These are phyloP conservation scores for Trachops cirrhosus DNA, from an alignment of 2,797 vertebrate genomes.

Conservation along the genomic window DNA sequence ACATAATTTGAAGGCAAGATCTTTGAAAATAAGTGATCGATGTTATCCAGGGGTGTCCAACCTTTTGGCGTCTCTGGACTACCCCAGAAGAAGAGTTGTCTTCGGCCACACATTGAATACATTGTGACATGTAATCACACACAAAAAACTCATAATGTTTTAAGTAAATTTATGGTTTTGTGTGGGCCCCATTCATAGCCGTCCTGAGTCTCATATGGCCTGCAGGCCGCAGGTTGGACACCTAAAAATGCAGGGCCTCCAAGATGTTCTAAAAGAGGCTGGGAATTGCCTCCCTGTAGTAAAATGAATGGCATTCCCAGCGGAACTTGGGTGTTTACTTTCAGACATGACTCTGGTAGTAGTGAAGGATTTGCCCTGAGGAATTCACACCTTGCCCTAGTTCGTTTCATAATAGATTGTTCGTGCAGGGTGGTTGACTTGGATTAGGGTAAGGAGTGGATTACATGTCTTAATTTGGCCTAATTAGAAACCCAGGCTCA, in stretches of 20 bases:
- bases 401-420: background rate
- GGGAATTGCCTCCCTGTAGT: background rate
- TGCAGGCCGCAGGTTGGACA: too few species aligned
- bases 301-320: background rate
- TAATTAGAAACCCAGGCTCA: background rate
- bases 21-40: conserved; percentile 10
- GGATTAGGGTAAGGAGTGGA: background rate
- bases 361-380: background rate
- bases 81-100: too few species aligned
- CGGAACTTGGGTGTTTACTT: background rate
- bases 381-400: background rate
- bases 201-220: too few species aligned
- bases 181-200: too few species aligned
- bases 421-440: background rate
- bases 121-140: too few species aligned
- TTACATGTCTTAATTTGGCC: background rate
- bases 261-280: background rate
- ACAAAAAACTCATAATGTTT: too few species aligned
- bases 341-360: background rate
- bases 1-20: conserved; percentile 1
- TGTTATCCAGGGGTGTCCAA: background rate
- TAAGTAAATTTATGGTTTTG: too few species aligned
- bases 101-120: too few species aligned
- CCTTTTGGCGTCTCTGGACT: too few species aligned
- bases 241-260: background rate